Conservation (phyloP, 2,113 vertebrate species). For the Pseudopipra pipra region DNA sequence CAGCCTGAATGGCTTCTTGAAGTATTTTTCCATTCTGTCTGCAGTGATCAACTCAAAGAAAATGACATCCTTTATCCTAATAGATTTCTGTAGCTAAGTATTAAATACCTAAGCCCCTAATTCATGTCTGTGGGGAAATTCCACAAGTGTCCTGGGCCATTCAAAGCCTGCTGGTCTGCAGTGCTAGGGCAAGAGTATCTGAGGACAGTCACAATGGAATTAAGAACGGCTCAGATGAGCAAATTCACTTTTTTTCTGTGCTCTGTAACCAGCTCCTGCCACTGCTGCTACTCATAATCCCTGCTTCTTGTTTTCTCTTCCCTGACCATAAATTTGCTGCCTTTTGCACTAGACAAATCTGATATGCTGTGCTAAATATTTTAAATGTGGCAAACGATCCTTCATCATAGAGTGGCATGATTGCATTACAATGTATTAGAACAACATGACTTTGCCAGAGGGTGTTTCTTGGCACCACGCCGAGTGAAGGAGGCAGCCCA, state of each 20-base stretch:
- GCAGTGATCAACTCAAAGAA: background rate
- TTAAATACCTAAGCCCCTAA: background rate
- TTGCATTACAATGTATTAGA: conserved; percentile 37
- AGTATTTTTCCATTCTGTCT: background rate
- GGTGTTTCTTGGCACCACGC: background rate
- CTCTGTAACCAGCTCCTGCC: background rate
- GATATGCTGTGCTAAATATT: conserved; percentile 31
- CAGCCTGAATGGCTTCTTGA: background rate
- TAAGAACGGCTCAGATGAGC: background rate
- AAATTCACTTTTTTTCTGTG: background rate
- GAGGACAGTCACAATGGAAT: background rate
- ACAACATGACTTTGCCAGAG: conserved; percentile 50
- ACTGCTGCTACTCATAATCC: background rate
- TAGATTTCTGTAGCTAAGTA: background rate
- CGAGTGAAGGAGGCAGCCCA: background rate
- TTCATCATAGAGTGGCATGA: conserved; percentile 4
- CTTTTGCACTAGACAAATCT: conserved; percentile 21
- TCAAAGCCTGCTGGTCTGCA: background rate
- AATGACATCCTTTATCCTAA: background rate
- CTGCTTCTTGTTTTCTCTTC: background rate
- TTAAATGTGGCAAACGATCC: conserved; percentile 12
- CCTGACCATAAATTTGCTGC: background rate
- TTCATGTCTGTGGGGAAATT: background rate
- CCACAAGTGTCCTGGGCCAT: background rate
- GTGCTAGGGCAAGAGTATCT: background rate